These are phyloP conservation scores for Antedon mediterranea DNA, from an alignment of 53 echinoderm and acorn worm genomes.

Conservation along the genomic window DNA sequence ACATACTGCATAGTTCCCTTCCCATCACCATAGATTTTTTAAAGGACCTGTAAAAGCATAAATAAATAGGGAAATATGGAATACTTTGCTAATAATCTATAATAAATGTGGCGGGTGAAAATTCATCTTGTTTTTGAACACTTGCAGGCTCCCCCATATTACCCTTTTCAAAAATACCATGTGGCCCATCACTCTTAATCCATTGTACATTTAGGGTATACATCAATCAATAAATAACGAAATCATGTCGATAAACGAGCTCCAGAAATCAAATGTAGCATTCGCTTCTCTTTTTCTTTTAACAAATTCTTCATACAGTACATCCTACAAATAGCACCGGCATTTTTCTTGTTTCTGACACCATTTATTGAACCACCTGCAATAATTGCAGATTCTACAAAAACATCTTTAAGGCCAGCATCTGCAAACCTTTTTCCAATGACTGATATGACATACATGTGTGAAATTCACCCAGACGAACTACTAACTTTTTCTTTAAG, in stretches of 20 bases:
- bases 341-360: constrained; percentile 23
- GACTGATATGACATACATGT: constrained; percentile 19
- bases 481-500: too few relatives aligned
- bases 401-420: constrained; percentile 17
- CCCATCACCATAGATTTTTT: constrained; percentile 42
- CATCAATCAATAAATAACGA: constrained; percentile 18
- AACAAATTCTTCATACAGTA: constrained; percentile 23
- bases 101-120: too few relatives aligned
- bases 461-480: constrained; percentile 41
- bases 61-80: too few relatives aligned
- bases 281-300: neutral
- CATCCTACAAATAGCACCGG: constrained; percentile 14
- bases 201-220: constrained; percentile 25
- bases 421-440: constrained; percentile 16
- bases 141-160: too few relatives aligned
- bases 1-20: constrained; percentile 44
- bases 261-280: constrained; percentile 20
- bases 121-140: too few relatives aligned
- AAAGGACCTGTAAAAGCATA: too few relatives aligned
- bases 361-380: constrained; percentile 23
- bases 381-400: constrained; percentile 20
- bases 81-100: too few relatives aligned
- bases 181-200: constrained; percentile 23
- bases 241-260: constrained; percentile 14
- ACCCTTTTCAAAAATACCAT: too few relatives aligned